phyloP scores from a whole-genome alignment of 2,797 vertebrate genomes.

The Diglossa cyanea region DNA sequence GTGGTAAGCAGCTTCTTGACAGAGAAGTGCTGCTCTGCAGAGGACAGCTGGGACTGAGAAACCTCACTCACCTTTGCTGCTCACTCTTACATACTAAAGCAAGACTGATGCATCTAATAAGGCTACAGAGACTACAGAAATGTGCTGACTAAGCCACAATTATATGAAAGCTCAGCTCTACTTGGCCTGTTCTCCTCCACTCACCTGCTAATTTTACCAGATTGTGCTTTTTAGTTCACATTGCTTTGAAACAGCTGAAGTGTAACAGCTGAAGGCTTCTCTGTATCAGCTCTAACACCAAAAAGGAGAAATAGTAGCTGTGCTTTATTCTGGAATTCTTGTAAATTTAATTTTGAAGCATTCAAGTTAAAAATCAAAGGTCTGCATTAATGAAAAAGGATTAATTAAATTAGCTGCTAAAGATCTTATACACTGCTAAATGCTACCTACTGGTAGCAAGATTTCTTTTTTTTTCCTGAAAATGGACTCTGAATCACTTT shows the following conservation, averaged over 20 bases:
- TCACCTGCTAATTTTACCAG: neutral
- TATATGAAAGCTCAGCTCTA: neutral
- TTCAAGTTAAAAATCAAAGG: neutral
- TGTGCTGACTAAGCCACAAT: neutral
- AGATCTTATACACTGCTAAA: neutral
- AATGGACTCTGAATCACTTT: neutral
- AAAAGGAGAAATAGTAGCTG: neutral
- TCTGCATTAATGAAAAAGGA: neutral
- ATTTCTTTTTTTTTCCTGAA: neutral
- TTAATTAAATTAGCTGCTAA: neutral
- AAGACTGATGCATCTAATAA: neutral
- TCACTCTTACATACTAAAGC: neutral
- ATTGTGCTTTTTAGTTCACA: neutral
- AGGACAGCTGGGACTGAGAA: neutral
- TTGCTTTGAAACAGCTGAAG: neutral
- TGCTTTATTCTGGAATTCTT: neutral
- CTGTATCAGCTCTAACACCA: fast-evolving
- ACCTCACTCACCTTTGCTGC: neutral
- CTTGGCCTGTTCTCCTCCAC: neutral
- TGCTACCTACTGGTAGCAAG: neutral
- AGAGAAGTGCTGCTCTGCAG: neutral
- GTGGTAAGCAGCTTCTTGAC: neutral
- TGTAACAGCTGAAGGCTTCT: neutral
- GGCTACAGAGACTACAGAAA: neutral
- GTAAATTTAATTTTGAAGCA: neutral